Percentiles rank a stretch among this genome's conserved stretches.
phyloP scores from a whole-genome alignment of 1,140 invertebrate genomes.

The Aphaenogaster rudis region DNA sequence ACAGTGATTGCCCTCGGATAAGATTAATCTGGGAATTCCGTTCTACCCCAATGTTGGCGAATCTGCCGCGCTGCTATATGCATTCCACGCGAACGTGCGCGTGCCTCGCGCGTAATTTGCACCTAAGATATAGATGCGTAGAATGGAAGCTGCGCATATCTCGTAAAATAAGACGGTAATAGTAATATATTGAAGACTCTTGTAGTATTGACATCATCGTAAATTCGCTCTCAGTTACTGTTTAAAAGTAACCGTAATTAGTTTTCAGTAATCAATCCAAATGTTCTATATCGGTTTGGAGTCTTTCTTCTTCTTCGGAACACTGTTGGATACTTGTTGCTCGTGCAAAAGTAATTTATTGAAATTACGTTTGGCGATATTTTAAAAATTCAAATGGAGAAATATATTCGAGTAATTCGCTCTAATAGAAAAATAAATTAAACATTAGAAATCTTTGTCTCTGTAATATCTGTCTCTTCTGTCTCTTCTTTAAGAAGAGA shows the following conservation, averaged over 20 bases:
- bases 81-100: constrained; percentile 15
- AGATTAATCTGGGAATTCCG: constrained; percentile 61
- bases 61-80: constrained; percentile 11
- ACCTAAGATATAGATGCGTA: background rate
- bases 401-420: background rate
- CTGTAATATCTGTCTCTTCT: background rate
- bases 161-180: background rate
- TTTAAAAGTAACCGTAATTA: background rate
- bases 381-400: background rate
- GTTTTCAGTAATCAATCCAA: background rate
- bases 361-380: background rate
- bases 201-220: background rate
- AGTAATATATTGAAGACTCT: background rate
- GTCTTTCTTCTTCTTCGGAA: background rate
- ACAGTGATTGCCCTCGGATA: constrained; percentile 47
- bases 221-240: background rate
- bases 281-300: background rate
- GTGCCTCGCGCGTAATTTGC: constrained; percentile 19
- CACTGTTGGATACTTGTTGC: background rate
- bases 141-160: background rate
- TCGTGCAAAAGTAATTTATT: background rate
- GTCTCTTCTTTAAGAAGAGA: background rate
- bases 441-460: background rate
- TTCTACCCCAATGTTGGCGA: constrained; percentile 8
- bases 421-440: constrained; percentile 9